Conservation (phyloP, 2,113 vertebrate genomes). For the Tetrax tetrax region DNA sequence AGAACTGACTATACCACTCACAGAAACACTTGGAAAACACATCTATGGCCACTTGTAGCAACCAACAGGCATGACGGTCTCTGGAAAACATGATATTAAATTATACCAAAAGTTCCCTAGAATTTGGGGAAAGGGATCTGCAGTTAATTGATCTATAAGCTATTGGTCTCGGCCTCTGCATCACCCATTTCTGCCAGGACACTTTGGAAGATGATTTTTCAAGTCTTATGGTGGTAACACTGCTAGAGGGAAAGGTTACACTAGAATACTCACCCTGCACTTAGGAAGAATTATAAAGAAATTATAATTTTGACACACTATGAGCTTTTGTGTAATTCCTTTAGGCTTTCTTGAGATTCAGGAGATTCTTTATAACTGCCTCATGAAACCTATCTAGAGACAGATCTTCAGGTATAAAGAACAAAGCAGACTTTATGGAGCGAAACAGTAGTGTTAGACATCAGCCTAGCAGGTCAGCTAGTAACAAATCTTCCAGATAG, state of each 20-base stretch:
- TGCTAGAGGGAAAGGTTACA: not conserved
- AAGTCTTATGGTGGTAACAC: not conserved
- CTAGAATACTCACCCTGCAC: rapidly evolving
- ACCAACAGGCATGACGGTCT: not conserved
- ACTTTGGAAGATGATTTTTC: not conserved
- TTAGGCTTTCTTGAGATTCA: not conserved
- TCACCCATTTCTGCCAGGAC: not conserved
- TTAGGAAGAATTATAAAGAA: not conserved
- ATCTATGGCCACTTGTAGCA: not conserved
- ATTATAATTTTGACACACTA: not conserved
- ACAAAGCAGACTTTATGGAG: not conserved
- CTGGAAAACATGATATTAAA: not conserved
- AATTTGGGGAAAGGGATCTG: not conserved
- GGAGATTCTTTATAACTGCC: not conserved
- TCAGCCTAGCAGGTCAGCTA: not conserved
- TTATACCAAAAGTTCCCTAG: not conserved
- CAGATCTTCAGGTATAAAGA: not conserved
- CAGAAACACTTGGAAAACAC: rapidly evolving
- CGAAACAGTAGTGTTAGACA: not conserved
- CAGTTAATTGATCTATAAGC: not conserved
- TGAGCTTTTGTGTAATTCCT: not conserved
- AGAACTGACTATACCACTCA: not conserved
- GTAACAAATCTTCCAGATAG: not conserved
- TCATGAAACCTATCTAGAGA: not conserved
- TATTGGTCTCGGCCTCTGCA: not conserved